Percentiles rank a stretch among this genome's conserved stretches.
Conservation (phyloP, 2,797 vertebrate species). For the Trematomus bernacchii region DNA sequence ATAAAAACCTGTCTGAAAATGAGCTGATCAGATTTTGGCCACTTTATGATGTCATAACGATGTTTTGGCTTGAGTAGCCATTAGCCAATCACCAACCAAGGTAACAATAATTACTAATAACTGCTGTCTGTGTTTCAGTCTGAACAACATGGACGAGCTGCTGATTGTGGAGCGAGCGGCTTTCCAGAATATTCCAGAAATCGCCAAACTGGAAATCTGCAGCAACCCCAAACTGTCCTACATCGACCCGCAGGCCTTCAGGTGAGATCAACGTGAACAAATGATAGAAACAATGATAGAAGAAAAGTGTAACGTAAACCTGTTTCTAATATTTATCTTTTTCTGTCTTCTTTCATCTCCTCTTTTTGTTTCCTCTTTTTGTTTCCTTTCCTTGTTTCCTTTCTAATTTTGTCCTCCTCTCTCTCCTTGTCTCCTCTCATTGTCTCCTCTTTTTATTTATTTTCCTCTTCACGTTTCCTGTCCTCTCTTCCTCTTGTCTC, state of each 20-base stretch:
- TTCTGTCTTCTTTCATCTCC: too few relatives aligned
- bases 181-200: slow-evolving; percentile 84
- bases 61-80: too few relatives aligned
- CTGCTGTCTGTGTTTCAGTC: slow-evolving; percentile 63
- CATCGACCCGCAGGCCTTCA: slow-evolving; percentile 83
- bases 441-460: too few relatives aligned
- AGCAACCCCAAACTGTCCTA: slow-evolving; percentile 86
- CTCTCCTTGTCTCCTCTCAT: background rate
- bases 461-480: too few relatives aligned
- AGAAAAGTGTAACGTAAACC: background rate
- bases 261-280: slow-evolving; percentile 33
- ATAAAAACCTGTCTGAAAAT: too few relatives aligned
- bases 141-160: slow-evolving; percentile 89
- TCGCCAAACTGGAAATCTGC: slow-evolving; percentile 86
- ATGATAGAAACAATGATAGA: background rate
- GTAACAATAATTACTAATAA: too few relatives aligned
- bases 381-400: background rate
- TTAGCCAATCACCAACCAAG: too few relatives aligned
- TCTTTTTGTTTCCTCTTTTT: background rate
- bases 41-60: too few relatives aligned
- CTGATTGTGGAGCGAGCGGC: slow-evolving; percentile 81
- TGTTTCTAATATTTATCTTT: background rate
- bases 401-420: too few relatives aligned
- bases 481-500: background rate
- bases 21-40: too few relatives aligned